Evolutionary conservation across 2,888 invertebrate species (phyloP), one percentile per base, ranked within the genome.

Genomic region (Machimus rusticus): DNA sequence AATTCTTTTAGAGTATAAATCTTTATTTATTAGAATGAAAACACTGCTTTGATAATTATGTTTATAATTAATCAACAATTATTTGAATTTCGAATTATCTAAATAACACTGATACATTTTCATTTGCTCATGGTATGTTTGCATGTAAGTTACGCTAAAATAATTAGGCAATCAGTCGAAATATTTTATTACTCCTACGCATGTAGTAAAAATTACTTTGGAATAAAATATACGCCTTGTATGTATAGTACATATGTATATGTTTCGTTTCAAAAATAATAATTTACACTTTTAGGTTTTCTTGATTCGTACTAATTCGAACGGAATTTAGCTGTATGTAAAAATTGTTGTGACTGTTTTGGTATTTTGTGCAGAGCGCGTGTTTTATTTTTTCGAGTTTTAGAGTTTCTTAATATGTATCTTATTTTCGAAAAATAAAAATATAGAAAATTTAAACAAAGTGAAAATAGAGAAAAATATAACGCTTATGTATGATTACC

Each of bases 41-140:
- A 82, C 82, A 82, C 82, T 51, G 66, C 55, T 79, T 14, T 43
- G 79, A 79, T 79, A 55, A 66, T 82, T 57, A 82, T 82, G 34
- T 82, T 82, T 82, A 82, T 55, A 57, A 82, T 82, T 82, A 82
- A 82, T 82, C 82, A 82, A 82, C 82, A 82, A 82, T 82, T 3
- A n/a, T 43, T 51, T 82, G 23, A 57, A 82, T 57, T 82, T 82
- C 12, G 66, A 82, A 82, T 23, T 82, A 81, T 81, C 82, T 82
- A 66, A 79, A 57, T 82, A 82, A 57, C 82, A 66, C 37, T 34
- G 82, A 82, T 82, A 57, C 57, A 82, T 51, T 82, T 39, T 82
- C 34, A n/a, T 37, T 23, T 57, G 28, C 28, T 79, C 14, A 31
- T 46, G 23, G 51, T 51, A 79, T 79, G 34, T 78, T 39, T 78